Conservation (phyloP, 2,113 vertebrate species). For the Menura novaehollandiae region DNA sequence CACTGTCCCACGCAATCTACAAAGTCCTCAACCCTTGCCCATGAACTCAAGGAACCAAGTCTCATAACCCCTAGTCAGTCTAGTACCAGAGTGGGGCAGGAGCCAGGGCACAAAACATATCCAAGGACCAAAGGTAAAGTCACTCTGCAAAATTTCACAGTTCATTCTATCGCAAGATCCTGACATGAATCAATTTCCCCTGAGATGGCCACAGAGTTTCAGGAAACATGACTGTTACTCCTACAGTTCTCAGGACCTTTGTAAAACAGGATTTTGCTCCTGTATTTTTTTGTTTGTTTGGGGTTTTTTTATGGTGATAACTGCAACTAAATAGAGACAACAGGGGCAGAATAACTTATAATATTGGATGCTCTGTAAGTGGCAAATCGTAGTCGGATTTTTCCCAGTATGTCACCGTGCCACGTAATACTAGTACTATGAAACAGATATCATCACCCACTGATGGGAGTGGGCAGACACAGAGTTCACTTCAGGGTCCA, state of each 20-base stretch:
- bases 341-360: background rate
- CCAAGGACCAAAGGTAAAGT: background rate
- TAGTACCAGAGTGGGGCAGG: background rate
- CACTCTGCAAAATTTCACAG: background rate
- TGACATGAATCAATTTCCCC: background rate
- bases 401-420: background rate
- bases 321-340: background rate
- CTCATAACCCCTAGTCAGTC: background rate
- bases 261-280: background rate
- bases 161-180: background rate
- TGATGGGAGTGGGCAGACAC: background rate
- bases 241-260: background rate
- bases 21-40: background rate
- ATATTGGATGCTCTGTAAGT: background rate
- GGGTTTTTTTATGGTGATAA: background rate
- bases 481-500: background rate
- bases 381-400: background rate
- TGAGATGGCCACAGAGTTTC: background rate
- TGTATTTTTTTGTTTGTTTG: background rate
- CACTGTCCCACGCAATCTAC: background rate
- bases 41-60: background rate
- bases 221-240: background rate
- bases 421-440: background rate
- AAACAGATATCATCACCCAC: background rate
- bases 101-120: accelerated